These are phyloP conservation scores for Antitype chi DNA, from an alignment of 2,888 invertebrate genomes.

Conservation along the genomic window DNA sequence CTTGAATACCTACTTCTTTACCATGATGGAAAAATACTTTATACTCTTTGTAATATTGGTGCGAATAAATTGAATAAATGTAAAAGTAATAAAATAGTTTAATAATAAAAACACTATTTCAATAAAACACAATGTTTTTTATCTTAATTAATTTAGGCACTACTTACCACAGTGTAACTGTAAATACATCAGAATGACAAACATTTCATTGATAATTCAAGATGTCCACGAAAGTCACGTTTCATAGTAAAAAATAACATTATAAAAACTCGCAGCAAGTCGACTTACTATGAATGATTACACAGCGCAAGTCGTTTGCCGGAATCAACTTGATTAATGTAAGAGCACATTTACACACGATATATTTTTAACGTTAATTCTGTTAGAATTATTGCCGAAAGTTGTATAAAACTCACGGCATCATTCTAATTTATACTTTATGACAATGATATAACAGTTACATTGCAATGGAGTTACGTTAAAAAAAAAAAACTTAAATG, in stretches of 20 bases:
- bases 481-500: neutral
- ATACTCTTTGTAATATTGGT: constrained; percentile 12
- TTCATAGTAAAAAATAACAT: neutral
- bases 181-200: neutral
- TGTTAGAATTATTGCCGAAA: neutral
- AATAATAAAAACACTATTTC: neutral
- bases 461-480: neutral
- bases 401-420: neutral
- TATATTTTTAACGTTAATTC: neutral
- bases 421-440: neutral
- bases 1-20: neutral
- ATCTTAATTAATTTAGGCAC: neutral
- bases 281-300: neutral
- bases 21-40: constrained; percentile 13
- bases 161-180: neutral
- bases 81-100: neutral
- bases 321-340: neutral
- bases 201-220: neutral
- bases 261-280: neutral
- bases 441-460: neutral
- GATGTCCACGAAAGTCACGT: neutral
- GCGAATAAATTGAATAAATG: constrained; percentile 3
- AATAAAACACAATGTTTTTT: neutral
- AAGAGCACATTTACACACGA: neutral
- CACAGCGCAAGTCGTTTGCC: neutral